Evolutionary conservation across 2,797 vertebrate species (phyloP).

Genomic region (Neostethus bicornis): DNA sequence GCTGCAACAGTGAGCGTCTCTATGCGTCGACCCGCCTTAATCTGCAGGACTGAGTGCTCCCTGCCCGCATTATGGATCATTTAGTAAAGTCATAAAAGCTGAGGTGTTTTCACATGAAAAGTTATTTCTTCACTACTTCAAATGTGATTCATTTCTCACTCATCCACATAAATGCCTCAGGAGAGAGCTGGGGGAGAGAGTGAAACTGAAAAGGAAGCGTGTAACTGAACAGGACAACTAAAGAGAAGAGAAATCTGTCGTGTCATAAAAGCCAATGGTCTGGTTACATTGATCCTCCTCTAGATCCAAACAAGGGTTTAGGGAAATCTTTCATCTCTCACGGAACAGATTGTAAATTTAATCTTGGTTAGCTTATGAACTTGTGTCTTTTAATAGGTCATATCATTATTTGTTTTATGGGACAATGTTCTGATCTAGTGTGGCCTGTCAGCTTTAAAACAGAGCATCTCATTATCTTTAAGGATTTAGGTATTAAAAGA

Average conservation of each 20-base stretch:
- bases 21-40: constrained; percentile 59
- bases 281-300: constrained; percentile 70
- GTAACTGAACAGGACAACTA: constrained; percentile 52
- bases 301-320: constrained; percentile 68
- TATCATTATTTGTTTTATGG: constrained; percentile 51
- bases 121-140: constrained; percentile 80
- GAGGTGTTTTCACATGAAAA: constrained; percentile 85
- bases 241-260: constrained; percentile 61
- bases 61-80: constrained; percentile 81
- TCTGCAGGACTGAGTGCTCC: constrained; percentile 74
- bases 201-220: constrained; percentile 16
- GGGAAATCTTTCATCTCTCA: constrained; percentile 54
- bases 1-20: constrained; percentile 53
- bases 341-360: constrained; percentile 57
- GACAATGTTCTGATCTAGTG: constrained; percentile 19
- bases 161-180: constrained; percentile 67
- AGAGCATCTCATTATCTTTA: constrained; percentile 6
- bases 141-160: constrained; percentile 77
- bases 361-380: constrained; percentile 54
- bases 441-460: constrained; percentile 20
- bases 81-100: constrained; percentile 83
- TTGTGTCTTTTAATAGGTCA: constrained; percentile 42
- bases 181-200: constrained; percentile 34
- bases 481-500: not conserved
- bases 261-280: constrained; percentile 79